These are phyloP conservation scores for Nomada goodeniana DNA, from an alignment of 2,888 invertebrate genomes.

Conservation along the genomic window DNA sequence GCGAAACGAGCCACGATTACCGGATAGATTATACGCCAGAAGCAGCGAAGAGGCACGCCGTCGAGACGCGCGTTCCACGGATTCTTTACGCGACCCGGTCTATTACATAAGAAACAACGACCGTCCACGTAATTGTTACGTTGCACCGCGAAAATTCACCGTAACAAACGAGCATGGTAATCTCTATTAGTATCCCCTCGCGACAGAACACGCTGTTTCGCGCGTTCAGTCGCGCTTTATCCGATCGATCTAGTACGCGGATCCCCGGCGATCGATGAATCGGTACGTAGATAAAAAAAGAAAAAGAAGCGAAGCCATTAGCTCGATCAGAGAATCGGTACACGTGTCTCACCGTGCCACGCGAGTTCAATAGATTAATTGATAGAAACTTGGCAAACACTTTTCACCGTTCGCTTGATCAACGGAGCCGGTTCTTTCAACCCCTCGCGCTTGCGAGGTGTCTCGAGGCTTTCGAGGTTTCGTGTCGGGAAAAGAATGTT, in stretches of 20 bases:
- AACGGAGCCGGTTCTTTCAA: no score
- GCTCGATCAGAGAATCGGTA: neutral
- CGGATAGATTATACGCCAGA: conserved; percentile 45
- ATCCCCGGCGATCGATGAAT: conserved; percentile 19
- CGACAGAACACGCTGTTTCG: neutral
- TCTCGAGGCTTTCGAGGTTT: no score
- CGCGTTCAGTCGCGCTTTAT: neutral
- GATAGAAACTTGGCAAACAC: neutral
- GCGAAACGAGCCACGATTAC: conserved; percentile 36
- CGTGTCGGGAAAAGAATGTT: neutral
- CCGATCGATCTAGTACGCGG: conserved; percentile 21
- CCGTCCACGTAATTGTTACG: conserved; percentile 57
- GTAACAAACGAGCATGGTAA: conserved; percentile 49
- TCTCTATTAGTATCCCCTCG: conserved; percentile 36
- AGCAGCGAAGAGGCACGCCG: conserved; percentile 41
- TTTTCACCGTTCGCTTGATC: neutral
- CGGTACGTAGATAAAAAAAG: neutral
- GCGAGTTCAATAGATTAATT: neutral
- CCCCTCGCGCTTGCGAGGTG: no score
- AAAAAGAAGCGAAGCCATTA: neutral
- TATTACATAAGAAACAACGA: conserved; percentile 64
- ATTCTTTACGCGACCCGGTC: conserved; percentile 63
- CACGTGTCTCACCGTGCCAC: conserved; percentile 6
- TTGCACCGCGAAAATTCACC: conserved; percentile 50
- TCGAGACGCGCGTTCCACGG: conserved; percentile 63